A percentile compares a stretch with the other conserved stretches of the same genome.
These are phyloP conservation scores for Acrocephalus kingi DNA, from an alignment of 2,113 vertebrate genomes.

Conservation along the genomic window DNA sequence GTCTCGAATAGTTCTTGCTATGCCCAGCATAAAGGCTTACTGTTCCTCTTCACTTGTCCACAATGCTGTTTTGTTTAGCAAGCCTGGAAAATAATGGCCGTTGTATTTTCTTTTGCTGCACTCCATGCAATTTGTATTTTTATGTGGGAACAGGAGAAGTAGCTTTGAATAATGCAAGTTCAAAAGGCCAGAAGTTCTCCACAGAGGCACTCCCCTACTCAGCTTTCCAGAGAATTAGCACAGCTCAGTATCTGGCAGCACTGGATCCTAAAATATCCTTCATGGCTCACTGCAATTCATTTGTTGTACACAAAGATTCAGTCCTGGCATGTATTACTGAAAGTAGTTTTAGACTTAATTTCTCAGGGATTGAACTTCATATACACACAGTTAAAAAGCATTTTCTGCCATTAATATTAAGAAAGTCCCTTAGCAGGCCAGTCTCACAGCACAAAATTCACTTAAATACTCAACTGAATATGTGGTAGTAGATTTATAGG, in stretches of 20 bases:
- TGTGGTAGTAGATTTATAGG: not conserved
- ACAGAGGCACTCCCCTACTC: not conserved
- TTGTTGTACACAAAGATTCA: not conserved
- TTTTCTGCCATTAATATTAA: not conserved
- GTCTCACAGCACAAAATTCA: not conserved
- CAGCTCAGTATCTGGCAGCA: not conserved
- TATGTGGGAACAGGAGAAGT: not conserved
- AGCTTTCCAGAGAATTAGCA: not conserved
- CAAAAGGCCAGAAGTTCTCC: not conserved
- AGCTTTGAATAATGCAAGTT: not conserved
- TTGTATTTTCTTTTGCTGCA: not conserved
- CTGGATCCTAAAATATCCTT: conserved; percentile 23
- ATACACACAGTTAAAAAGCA: not conserved
- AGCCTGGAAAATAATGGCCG: not conserved
- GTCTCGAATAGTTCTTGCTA: not conserved
- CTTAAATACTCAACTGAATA: not conserved
- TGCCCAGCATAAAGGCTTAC: not conserved
- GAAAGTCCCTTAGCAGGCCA: not conserved
- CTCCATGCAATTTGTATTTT: not conserved
- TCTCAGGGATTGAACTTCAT: not conserved
- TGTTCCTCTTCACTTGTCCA: not conserved
- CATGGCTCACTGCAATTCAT: not conserved
- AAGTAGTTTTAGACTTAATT: conserved; percentile 14
- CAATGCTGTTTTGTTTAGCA: conserved; percentile 23
- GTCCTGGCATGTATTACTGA: not conserved